phyloP scores from a whole-genome alignment of 37 sponge, comb jelly and placozoan genomes.

The Geodia barretti region DNA sequence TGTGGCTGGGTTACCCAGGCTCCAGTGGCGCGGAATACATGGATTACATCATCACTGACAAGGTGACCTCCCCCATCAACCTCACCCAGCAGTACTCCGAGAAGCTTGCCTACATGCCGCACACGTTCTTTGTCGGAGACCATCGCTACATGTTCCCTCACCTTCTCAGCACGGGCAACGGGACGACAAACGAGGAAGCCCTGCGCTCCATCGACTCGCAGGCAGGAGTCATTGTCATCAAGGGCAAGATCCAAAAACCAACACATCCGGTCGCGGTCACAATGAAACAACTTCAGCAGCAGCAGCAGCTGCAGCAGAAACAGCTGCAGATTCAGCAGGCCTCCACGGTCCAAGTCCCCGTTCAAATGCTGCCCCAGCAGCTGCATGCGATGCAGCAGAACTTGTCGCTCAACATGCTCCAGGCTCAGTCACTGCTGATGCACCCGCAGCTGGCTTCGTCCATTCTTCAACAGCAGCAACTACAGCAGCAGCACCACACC shows the following conservation, averaged over 20 bases:
- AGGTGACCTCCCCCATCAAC: conserved; percentile 87
- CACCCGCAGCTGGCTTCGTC: neutral
- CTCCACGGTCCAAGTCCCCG: conserved; percentile 18
- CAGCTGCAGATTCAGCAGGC: conserved; percentile 9
- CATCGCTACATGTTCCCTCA: conserved; percentile 98
- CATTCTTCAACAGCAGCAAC: conserved; percentile 8
- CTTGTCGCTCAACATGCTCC: conserved; percentile 17
- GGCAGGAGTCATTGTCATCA: conserved; percentile 75
- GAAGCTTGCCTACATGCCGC: conserved; percentile 98
- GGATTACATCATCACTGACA: conserved; percentile 99
- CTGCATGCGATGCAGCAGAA: conserved; percentile 1
- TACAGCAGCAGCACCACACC: conserved; percentile 24
- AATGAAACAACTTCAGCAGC: conserved; percentile 9
- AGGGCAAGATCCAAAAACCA: conserved; percentile 64
- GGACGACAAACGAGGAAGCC: conserved; percentile 58
- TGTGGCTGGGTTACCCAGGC: conserved; percentile 99
- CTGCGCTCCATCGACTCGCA: conserved; percentile 77
- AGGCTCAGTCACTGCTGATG: conserved; percentile 26
- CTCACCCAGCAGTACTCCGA: conserved; percentile 92
- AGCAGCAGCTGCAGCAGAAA: conserved; percentile 12
- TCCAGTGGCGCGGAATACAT: conserved; percentile 96
- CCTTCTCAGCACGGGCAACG: conserved; percentile 78
- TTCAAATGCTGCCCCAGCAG: conserved; percentile 30
- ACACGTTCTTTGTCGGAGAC: conserved; percentile 98
- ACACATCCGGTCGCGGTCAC: conserved; percentile 32